Percentiles rank a stretch among this genome's conserved stretches.
These are phyloP conservation scores for Avahi laniger DNA, from an alignment of 2,797 vertebrate species.

Conservation along the genomic window DNA sequence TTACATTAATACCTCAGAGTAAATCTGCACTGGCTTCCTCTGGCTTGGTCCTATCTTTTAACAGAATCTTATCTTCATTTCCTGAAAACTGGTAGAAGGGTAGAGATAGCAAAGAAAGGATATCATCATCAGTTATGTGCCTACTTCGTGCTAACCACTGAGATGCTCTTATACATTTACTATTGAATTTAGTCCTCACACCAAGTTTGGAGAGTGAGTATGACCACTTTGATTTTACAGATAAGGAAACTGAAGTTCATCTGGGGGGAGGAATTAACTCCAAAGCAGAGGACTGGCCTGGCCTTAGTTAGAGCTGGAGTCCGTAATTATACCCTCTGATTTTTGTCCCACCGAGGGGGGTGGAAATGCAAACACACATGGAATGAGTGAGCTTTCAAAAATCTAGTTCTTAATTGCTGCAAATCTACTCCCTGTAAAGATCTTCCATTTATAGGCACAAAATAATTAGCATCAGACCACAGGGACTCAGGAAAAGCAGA, in stretches of 20 bases:
- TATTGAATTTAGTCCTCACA: not conserved
- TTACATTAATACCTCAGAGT: not conserved
- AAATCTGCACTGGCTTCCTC: not conserved
- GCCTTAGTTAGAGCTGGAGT: not conserved
- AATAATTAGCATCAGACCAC: constrained; percentile 65
- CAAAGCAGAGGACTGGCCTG: not conserved
- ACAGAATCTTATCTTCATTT: not conserved
- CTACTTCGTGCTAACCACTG: not conserved
- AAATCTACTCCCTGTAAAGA: constrained; percentile 74
- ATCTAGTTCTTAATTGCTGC: constrained; percentile 68
- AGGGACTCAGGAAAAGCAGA: constrained; percentile 53
- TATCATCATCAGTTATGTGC: not conserved
- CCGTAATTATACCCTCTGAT: constrained; percentile 36
- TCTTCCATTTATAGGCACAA: constrained; percentile 65
- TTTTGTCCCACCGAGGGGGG: constrained; percentile 7
- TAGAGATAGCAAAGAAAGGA: not conserved
- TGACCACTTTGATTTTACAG: not conserved
- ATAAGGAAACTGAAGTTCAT: not conserved
- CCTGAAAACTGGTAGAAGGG: not conserved
- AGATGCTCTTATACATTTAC: not conserved
- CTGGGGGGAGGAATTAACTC: not conserved
- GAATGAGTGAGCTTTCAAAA: constrained; percentile 57
- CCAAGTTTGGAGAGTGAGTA: not conserved
- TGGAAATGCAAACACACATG: constrained; percentile 17
- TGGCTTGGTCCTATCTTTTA: not conserved